phyloP scores from a whole-genome alignment of 2,113 vertebrate species.

The Cricetomys ansorgei region DNA sequence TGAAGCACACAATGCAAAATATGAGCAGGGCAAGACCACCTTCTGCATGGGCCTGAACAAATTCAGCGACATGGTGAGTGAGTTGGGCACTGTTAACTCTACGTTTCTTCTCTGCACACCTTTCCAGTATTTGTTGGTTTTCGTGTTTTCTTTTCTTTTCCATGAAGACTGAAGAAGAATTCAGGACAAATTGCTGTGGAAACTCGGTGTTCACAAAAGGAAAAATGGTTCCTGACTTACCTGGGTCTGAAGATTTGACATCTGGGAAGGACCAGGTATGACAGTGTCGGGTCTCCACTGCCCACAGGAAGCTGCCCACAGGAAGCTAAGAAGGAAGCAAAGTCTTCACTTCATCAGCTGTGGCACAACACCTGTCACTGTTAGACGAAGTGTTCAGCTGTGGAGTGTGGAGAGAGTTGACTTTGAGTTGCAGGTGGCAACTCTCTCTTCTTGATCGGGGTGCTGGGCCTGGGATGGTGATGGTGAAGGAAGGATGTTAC shows the following conservation, averaged over 20 bases:
- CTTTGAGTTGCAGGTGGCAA: neutral
- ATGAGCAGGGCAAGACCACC: slow-evolving; percentile 91
- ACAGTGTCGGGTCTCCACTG: neutral
- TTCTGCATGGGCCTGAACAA: slow-evolving; percentile 95
- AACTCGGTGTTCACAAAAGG: accelerated
- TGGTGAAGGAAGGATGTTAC: slow-evolving; percentile 92
- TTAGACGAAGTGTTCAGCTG: neutral
- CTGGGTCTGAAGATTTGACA: slow-evolving; percentile 92
- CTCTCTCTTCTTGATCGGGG: slow-evolving; percentile 85
- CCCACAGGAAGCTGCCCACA: neutral
- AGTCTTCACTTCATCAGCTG: too few relatives aligned
- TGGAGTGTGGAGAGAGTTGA: neutral
- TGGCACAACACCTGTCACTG: neutral
- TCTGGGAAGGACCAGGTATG: slow-evolving; percentile 96
- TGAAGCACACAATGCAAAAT: slow-evolving; percentile 94
- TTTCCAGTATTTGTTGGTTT: neutral
- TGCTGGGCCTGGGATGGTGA: slow-evolving; percentile 95
- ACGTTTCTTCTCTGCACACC: neutral
- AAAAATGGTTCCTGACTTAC: slow-evolving; percentile 48
- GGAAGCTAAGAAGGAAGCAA: neutral
- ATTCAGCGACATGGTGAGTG: slow-evolving; percentile 96
- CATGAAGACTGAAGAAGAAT: neutral
- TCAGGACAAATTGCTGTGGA: neutral
- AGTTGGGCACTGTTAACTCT: too few relatives aligned
- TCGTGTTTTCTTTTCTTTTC: neutral